A percentile compares a stretch with the other conserved stretches of the same genome.
Conservation (phyloP, 2,888 invertebrate genomes). For the Apamea epomidion region DNA sequence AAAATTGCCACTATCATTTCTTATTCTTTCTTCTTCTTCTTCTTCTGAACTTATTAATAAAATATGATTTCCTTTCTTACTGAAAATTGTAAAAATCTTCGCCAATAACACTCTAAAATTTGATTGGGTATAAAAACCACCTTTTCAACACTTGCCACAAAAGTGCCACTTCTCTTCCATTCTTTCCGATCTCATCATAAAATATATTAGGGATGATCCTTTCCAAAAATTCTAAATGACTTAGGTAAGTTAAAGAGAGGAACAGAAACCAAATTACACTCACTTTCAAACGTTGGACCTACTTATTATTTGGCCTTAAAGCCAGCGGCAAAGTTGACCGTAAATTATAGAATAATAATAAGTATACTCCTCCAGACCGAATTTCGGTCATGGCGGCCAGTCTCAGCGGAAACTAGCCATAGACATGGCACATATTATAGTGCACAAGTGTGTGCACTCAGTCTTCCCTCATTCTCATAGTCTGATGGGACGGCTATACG, state of each 20-base stretch:
- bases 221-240: constrained; percentile 50
- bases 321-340: constrained; percentile 21
- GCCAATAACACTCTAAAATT: background rate
- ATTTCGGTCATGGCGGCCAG: too few relatives aligned
- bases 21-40: too few relatives aligned
- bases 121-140: constrained; percentile 1
- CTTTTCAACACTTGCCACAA: background rate
- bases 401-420: too few relatives aligned
- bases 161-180: constrained; percentile 17
- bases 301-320: constrained; percentile 46
- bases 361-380: too few relatives aligned
- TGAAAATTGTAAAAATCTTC: background rate
- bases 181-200: constrained; percentile 15
- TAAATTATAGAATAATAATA: background rate
- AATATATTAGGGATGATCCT: constrained; percentile 47
- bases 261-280: constrained; percentile 60
- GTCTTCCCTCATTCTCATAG: too few relatives aligned
- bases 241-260: constrained; percentile 38
- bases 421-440: too few relatives aligned
- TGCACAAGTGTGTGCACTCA: too few relatives aligned
- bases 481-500: too few relatives aligned
- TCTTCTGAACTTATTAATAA: too few relatives aligned
- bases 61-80: too few relatives aligned
- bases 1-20: too few relatives aligned
- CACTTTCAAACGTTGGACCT: constrained; percentile 49